Percentiles rank a stretch among this genome's conserved stretches.
These are phyloP conservation scores for Numenius phaeopus DNA, from an alignment of 2,797 vertebrate species.

Conservation along the genomic window DNA sequence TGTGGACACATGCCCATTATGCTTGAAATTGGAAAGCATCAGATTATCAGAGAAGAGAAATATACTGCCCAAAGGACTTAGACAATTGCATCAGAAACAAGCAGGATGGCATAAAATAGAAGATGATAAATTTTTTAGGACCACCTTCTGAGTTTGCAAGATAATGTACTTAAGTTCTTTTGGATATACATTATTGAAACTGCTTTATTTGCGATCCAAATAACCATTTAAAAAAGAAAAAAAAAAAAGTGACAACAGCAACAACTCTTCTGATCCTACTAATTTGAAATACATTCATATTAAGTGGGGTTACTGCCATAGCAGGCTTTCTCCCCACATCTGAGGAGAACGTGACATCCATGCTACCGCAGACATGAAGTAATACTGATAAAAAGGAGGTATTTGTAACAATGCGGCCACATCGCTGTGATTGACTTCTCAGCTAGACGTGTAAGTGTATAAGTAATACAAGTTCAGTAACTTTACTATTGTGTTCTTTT, in stretches of 20 bases:
- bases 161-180: constrained; percentile 64
- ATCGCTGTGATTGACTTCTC: neutral
- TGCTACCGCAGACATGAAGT: neutral
- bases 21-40: constrained; percentile 66
- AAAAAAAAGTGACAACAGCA: neutral
- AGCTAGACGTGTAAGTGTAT: neutral
- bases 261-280: neutral
- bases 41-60: constrained; percentile 44
- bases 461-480: neutral
- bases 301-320: neutral
- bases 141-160: constrained; percentile 70
- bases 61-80: constrained; percentile 44
- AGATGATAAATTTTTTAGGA: constrained; percentile 78
- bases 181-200: constrained; percentile 48
- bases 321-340: neutral
- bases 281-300: neutral
- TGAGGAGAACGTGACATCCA: neutral
- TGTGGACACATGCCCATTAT: constrained; percentile 45
- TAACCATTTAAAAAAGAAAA: neutral
- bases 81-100: constrained; percentile 69
- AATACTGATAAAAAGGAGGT: neutral
- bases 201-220: constrained; percentile 1
- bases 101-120: constrained; percentile 65
- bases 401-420: neutral
- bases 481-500: neutral